Evolutionary conservation across 2,113 vertebrate genomes (phyloP).

Genomic region (Rhizomys pruinosus): DNA sequence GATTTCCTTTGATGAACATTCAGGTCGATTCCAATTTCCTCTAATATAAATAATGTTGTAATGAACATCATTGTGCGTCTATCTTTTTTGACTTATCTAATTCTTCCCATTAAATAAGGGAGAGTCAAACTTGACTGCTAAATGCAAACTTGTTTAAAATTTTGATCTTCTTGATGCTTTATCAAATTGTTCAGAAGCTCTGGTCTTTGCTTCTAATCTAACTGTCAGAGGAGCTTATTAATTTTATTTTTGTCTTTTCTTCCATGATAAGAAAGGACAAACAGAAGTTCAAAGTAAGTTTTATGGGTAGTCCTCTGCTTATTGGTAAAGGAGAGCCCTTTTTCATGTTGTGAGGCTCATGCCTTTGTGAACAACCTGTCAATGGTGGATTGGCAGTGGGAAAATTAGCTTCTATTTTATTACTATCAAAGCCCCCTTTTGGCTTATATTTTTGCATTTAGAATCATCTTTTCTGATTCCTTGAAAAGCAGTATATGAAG

Average conservation of each 20-base stretch:
- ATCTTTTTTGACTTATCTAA: constrained; percentile 62
- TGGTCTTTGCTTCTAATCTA: neutral
- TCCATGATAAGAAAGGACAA: neutral
- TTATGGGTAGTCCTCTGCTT: neutral
- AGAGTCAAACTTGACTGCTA: neutral
- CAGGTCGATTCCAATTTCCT: constrained; percentile 80
- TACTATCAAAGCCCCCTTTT: fast-evolving
- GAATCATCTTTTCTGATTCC: fast-evolving
- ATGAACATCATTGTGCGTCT: constrained; percentile 61
- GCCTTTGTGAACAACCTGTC: no score
- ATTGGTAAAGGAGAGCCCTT: fast-evolving
- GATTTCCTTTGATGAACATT: constrained; percentile 75
- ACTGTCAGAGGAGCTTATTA: neutral
- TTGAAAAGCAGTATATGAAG: no score
- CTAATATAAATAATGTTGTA: constrained; percentile 79
- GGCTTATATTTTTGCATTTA: neutral
- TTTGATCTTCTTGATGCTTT: neutral
- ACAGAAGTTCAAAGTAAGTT: neutral
- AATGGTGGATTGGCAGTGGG: no score
- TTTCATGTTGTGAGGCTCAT: neutral
- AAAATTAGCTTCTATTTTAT: fast-evolving
- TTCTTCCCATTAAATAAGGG: constrained; percentile 17
- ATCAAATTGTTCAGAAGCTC: neutral
- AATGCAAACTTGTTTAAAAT: neutral
- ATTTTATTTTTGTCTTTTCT: neutral